These are phyloP conservation scores for Drosophila ambigua DNA, from an alignment of 1,140 invertebrate genomes.

Conservation along the genomic window DNA sequence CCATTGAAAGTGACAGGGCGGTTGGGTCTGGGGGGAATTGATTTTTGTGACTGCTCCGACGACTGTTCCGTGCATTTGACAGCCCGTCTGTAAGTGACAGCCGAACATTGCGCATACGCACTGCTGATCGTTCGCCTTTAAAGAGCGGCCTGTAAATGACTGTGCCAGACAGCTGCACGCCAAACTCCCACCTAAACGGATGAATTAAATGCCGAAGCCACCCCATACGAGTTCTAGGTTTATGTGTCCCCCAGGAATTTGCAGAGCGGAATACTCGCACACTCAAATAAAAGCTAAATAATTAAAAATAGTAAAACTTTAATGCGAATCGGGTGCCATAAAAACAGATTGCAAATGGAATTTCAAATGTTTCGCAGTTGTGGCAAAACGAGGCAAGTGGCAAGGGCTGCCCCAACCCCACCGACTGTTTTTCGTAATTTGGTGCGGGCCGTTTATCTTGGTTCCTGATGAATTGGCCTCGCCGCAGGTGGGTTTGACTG, in stretches of 20 bases:
- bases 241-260: constrained; percentile 36
- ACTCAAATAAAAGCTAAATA: constrained; percentile 47
- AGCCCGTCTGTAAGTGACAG: constrained; percentile 65
- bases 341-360: constrained; percentile 58
- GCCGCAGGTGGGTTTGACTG: constrained; percentile 30
- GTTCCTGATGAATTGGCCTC: constrained; percentile 50
- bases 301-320: constrained; percentile 72
- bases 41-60: constrained; percentile 46
- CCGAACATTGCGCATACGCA: constrained; percentile 59
- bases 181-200: constrained; percentile 15
- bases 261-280: constrained; percentile 26
- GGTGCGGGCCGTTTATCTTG: constrained; percentile 36
- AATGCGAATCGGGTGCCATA: constrained; percentile 47
- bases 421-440: constrained; percentile 14
- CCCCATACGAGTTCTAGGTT: constrained; percentile 24
- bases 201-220: neutral
- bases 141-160: constrained; percentile 34
- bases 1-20: constrained; percentile 54
- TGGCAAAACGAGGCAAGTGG: neutral
- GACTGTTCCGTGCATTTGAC: constrained; percentile 43
- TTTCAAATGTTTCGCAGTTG: constrained; percentile 26
- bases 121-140: constrained; percentile 44
- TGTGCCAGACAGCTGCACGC: constrained; percentile 13
- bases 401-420: neutral
- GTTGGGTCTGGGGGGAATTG: constrained; percentile 51